A percentile compares a stretch with the other conserved stretches of the same genome.
Conservation (phyloP, 23 tunicate genomes). For the Aplidium turbinatum region DNA sequence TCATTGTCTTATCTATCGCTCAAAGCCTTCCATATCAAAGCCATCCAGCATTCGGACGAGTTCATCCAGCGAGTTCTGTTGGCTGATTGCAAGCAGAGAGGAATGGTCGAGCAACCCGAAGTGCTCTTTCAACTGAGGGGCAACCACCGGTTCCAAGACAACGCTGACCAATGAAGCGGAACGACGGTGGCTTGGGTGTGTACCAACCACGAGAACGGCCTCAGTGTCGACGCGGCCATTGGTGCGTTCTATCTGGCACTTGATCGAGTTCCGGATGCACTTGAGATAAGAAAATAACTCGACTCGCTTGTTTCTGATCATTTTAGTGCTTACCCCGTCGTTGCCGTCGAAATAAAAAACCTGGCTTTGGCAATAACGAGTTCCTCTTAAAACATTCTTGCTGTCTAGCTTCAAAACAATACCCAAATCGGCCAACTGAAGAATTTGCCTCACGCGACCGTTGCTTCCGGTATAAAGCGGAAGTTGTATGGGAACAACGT, state of each 20-base stretch:
- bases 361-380: constrained; percentile 34
- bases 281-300: constrained; percentile 35
- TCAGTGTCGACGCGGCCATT: constrained; percentile 8
- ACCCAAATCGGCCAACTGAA: constrained; percentile 31
- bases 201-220: constrained; percentile 21
- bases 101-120: constrained; percentile 11
- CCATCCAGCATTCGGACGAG: constrained; percentile 36
- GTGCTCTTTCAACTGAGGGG: constrained; percentile 2
- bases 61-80: constrained; percentile 30
- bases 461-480: constrained; percentile 16
- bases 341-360: constrained; percentile 25
- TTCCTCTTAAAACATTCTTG: constrained; percentile 1
- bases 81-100: constrained; percentile 36
- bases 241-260: constrained; percentile 1
- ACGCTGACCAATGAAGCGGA: constrained; percentile 18
- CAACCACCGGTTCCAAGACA: constrained; percentile 8
- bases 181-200: constrained; percentile 19
- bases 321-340: constrained; percentile 10
- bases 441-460: constrained; percentile 12
- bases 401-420: constrained; percentile 19
- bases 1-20: no score
- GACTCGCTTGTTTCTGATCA: constrained; percentile 11
- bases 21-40: constrained; percentile 30
- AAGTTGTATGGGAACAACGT: neutral
- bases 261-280: constrained; percentile 16